phyloP scores from a whole-genome alignment of 2,797 vertebrate species.

The Perdix hodgsoniae region DNA sequence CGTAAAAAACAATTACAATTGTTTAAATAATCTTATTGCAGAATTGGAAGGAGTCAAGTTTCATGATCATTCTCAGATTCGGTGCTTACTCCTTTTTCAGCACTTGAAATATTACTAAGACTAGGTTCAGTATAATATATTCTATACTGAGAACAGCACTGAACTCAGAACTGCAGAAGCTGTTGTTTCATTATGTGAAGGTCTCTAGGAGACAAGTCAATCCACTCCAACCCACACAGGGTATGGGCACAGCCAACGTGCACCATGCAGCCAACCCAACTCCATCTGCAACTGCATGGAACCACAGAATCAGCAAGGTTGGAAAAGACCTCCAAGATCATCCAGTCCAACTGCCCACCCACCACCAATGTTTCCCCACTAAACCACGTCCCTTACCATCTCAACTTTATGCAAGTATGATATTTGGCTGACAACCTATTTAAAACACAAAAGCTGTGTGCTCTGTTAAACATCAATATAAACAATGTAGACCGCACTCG shows the following conservation, averaged over 20 bases:
- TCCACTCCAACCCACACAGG: neutral
- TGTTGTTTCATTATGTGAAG: neutral
- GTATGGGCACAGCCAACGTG: neutral
- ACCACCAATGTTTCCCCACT: too few relatives aligned
- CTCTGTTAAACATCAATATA: neutral
- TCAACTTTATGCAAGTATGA: neutral
- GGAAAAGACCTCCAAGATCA: too few relatives aligned
- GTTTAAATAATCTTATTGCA: neutral
- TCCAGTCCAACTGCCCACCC: too few relatives aligned
- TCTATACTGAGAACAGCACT: neutral
- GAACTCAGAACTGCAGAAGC: neutral
- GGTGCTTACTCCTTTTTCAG: neutral
- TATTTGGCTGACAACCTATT: neutral
- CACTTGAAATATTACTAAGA: neutral
- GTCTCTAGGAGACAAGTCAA: neutral
- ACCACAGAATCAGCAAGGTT: too few relatives aligned
- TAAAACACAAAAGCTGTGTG: neutral
- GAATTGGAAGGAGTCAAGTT: neutral
- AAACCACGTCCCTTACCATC: neutral
- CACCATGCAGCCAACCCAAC: neutral
- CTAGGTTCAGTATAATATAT: neutral
- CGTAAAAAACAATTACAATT: conserved; percentile 25
- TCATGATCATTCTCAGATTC: neutral
- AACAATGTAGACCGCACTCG: neutral
- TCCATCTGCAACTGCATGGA: accelerated